Conservation (phyloP, 2,797 vertebrate species). For the Enteromius argenteus region DNA sequence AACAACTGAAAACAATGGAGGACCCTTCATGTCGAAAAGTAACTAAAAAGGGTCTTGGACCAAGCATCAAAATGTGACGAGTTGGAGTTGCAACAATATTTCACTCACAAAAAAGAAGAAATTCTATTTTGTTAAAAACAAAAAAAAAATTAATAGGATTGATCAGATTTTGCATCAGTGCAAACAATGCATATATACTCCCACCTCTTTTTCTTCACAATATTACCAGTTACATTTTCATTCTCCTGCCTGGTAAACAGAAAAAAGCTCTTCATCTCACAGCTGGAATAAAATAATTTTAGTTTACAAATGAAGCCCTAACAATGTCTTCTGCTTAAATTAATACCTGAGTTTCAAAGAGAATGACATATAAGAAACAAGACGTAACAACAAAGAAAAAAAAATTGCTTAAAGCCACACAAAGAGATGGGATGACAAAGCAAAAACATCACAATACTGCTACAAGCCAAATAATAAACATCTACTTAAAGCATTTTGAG, state of each 20-base stretch:
- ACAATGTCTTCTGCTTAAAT: background rate
- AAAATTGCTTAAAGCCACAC: background rate
- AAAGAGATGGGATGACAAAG: background rate
- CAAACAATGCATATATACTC: background rate
- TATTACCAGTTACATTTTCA: conserved; percentile 1
- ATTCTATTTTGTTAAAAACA: background rate
- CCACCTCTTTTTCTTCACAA: background rate
- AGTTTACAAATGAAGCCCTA: background rate
- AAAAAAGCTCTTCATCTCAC: background rate
- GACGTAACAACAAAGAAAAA: background rate
- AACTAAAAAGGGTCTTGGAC: no score
- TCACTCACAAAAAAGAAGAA: background rate
- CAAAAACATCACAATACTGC: background rate
- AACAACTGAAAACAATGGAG: no score
- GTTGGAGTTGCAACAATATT: no score
- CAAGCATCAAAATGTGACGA: no score
- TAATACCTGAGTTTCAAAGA: background rate
- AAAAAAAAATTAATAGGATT: background rate
- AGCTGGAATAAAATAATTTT: background rate
- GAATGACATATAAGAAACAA: background rate
- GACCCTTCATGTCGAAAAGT: no score
- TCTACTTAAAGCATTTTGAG: background rate
- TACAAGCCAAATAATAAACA: background rate
- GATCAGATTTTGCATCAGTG: background rate
- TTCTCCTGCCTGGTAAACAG: background rate